Evolutionary conservation across 2,888 invertebrate species (phyloP), one percentile per base, ranked within the genome.

Genomic region (Unio delphinus): DNA sequence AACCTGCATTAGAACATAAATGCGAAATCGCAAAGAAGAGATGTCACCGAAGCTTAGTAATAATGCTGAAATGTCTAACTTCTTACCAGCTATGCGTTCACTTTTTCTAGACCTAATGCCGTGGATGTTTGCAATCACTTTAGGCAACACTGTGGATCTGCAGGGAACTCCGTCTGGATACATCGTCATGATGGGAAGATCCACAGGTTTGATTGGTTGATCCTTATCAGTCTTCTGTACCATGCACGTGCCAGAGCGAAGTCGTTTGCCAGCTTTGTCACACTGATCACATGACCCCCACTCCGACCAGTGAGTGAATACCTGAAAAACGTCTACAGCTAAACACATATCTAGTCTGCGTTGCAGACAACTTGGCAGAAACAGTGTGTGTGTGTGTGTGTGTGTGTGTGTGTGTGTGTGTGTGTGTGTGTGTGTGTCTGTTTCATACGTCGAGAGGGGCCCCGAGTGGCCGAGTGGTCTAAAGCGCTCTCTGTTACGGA

Each of bases 201-300:
- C 84, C 2, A 73, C 65, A 2, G 86, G 86, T 45, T 69, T 69
- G 20, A 83, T 75, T 0, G 84, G 83, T 26, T 72, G 54, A 54
- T 68, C 59, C 11, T 26, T 28, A 61, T 80, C 62, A 17, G 83
- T 75, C 72, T 86, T 86, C 76, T 83, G 72, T 28, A 92, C 89
- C 71, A 91, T 92, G 81, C 94, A 94, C 62, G 93, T 91, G 18
- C 94, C 94, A 62, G 92, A 90, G 72, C 92, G 91, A 54, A 92
- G 89, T 73, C 91, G 89, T 77, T 92, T 91, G 7, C 94, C 94
- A 34, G 92, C 91, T 65, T 83, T 86, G 57, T 90, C 91, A 80
- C 94, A 94, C 15, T 87, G 88, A 72, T 93, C 93, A 86, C 95
- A 94, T 54, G 91, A 88, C 11, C 93, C 92, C 94, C 94, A 94